Evolutionary conservation across 2,113 vertebrate species (phyloP).

Genomic region (Prinia subflava): DNA sequence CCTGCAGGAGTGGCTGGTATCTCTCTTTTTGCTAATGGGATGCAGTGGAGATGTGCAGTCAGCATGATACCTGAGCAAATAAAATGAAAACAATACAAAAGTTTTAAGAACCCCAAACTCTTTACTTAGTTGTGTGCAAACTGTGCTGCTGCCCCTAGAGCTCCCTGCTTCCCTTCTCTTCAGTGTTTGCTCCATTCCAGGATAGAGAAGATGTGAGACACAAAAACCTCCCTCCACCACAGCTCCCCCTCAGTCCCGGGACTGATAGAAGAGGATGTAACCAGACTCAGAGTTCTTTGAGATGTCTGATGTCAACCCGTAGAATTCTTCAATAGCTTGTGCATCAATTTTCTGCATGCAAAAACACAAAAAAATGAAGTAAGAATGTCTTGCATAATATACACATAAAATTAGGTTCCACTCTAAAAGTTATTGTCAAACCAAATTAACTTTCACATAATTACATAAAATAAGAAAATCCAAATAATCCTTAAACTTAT

Average conservation of each 20-base stretch:
- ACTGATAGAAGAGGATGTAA: constrained; percentile 87
- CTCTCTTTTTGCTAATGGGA: constrained; percentile 58
- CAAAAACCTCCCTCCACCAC: constrained; percentile 45
- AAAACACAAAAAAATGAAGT: neutral
- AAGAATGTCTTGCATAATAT: neutral
- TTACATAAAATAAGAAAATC: neutral
- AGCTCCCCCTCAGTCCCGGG: constrained; percentile 75
- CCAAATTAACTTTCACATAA: neutral
- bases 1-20: constrained; percentile 64
- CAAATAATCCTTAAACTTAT: neutral
- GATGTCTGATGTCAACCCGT: constrained; percentile 85
- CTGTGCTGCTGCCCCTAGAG: constrained; percentile 71
- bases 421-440: neutral
- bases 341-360: constrained; percentile 82
- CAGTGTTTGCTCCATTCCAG: constrained; percentile 69
- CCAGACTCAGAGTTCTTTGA: constrained; percentile 87
- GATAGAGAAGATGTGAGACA: constrained; percentile 61
- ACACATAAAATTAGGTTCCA: neutral
- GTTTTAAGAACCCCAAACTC: constrained; percentile 59
- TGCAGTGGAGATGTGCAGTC: constrained; percentile 60
- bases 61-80: constrained; percentile 79
- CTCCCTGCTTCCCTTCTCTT: constrained; percentile 62
- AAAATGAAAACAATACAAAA: constrained; percentile 67
- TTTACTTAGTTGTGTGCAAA: constrained; percentile 76
- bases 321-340: constrained; percentile 88